Base-by-base conservation (phyloP, 2,888 invertebrate species). In the Drosophila ustulata region DNA sequence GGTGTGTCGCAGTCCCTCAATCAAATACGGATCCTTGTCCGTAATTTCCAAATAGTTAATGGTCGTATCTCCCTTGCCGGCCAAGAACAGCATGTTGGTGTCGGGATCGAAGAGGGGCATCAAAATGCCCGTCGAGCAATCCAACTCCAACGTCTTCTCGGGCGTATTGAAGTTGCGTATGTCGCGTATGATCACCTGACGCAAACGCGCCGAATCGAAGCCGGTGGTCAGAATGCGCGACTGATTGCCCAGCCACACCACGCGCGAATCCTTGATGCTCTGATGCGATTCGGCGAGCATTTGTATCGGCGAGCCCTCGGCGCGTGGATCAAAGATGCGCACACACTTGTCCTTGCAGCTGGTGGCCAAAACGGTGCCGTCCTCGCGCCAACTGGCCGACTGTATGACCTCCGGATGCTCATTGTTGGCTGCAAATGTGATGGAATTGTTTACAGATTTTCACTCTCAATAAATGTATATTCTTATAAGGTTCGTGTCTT, bases 91-190 rank as follows among this genome's bases (percentile, higher is more conserved):
- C 98, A 99, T 98, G 84, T 96, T 96, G 43, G 99, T 98, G 90
- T 99, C 98, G 11, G 96, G 93, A 93, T 99, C 99, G 91, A 95
- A 98, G 5, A 98, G 93, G 0, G 98, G 98, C 94, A 98, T 97
- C 72, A 98, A 93, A 68, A 98, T 96, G 30, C 98, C 97, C 25
- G 97, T 97, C 55, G 97, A 97, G 87, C 96, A 97, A 92, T 97
- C 97, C 73, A 97, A 93, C 82, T 96, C 96, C 41, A 97, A 89
- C 0, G 96, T 95, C 91, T 96, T 96, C 86, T 97, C 95, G 0
- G 96, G 94, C 80, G 95, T 94, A 4, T 94, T 94, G 62, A 98
- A 94, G 90, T 97, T 97, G 70, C 98, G 94, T 55, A 96, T 93
- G 93, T 99, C 98, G 66, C 98, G 95, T 76, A 98, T 95, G 89